phyloP scores from a whole-genome alignment of 2,888 invertebrate genomes.

The Priocnemis perturbator region DNA sequence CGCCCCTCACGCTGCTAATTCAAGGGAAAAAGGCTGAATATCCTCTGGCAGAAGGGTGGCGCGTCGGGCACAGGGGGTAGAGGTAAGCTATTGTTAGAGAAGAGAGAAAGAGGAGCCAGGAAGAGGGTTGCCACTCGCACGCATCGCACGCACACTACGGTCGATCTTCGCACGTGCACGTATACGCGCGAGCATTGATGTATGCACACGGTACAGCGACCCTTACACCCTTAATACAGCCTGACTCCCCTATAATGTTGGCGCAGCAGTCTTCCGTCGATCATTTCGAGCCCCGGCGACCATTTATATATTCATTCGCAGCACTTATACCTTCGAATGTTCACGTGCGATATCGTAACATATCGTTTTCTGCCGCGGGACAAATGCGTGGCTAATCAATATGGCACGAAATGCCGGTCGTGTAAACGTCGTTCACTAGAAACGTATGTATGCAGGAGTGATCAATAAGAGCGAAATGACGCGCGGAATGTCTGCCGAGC shows the following conservation, averaged over 20 bases:
- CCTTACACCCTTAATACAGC: not conserved
- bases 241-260: not conserved
- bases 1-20: conserved; percentile 7
- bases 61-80: conserved; percentile 3
- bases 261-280: not conserved
- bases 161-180: not conserved
- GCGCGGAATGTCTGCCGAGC: no score
- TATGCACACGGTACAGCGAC: no score
- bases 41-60: conserved; percentile 6
- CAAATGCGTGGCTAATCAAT: no score
- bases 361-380: conserved; percentile 25
- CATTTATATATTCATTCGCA: conserved; percentile 39
- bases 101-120: conserved; percentile 1
- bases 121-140: conserved; percentile 9
- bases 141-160: no score
- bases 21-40: conserved; percentile 8
- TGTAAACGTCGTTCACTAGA: no score
- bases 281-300: not conserved
- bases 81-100: conserved; percentile 16
- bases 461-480: no score
- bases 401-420: no score
- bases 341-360: conserved; percentile 8
- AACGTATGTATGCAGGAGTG: no score
- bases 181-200: not conserved
- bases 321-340: conserved; percentile 39